phyloP scores from a whole-genome alignment of 2,888 invertebrate genomes.

The Agonopterix alstromeriana region DNA sequence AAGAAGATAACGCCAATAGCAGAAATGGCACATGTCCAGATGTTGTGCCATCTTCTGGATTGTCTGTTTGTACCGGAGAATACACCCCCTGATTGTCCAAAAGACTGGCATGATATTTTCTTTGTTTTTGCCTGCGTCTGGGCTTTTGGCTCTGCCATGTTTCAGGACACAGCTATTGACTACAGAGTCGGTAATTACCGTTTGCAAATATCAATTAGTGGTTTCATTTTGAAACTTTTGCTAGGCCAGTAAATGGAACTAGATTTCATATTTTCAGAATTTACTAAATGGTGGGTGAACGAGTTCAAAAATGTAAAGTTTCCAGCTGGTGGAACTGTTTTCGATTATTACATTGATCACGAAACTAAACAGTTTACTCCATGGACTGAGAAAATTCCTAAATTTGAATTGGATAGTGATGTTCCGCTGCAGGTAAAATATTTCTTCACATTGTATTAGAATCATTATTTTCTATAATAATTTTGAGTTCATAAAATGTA shows the following conservation, averaged over 20 bases:
- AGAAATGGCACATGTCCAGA: constrained; percentile 95
- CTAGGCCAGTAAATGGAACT: constrained; percentile 18
- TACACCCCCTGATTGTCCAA: constrained; percentile 92
- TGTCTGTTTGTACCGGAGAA: constrained; percentile 89
- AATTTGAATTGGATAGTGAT: constrained; percentile 94
- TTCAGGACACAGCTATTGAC: constrained; percentile 91
- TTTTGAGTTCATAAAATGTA: not conserved
- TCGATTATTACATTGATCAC: constrained; percentile 94
- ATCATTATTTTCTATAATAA: not conserved
- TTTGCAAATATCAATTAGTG: not conserved
- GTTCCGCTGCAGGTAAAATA: constrained; percentile 86
- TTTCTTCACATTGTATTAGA: not conserved
- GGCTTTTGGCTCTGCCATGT: constrained; percentile 99
- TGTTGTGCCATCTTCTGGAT: constrained; percentile 93
- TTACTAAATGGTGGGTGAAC: constrained; percentile 98
- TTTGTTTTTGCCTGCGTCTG: constrained; percentile 97
- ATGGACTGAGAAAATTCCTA: constrained; percentile 93
- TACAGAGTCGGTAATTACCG: constrained; percentile 78
- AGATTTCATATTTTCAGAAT: constrained; percentile 76
- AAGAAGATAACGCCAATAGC: constrained; percentile 97
- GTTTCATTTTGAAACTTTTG: too few species aligned
- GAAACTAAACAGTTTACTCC: constrained; percentile 93
- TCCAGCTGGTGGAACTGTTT: constrained; percentile 93
- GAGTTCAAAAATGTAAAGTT: constrained; percentile 97
- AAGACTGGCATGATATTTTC: constrained; percentile 96